phyloP scores from a whole-genome alignment of 2,888 invertebrate genomes.

The Limnephilus lunatus region DNA sequence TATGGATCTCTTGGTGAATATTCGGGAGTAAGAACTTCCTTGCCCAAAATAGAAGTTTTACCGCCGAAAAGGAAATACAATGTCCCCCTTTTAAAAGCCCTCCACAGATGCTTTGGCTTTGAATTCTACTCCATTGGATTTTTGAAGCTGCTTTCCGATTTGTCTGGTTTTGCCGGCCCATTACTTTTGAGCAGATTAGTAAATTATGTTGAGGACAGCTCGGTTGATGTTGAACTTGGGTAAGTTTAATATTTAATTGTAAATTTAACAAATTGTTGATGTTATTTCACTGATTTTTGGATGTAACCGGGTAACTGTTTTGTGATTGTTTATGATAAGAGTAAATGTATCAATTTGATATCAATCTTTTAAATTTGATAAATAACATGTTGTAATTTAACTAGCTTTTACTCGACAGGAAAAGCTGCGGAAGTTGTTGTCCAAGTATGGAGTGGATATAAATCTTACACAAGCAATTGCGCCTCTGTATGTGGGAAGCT shows the following conservation, averaged over 20 bases:
- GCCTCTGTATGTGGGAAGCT: too few relatives aligned
- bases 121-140: conserved; percentile 92
- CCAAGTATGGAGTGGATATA: too few relatives aligned
- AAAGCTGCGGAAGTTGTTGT: too few relatives aligned
- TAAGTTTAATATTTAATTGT: conserved; percentile 70
- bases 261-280: not conserved
- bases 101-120: conserved; percentile 86
- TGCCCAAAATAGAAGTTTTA: conserved; percentile 59
- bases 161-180: conserved; percentile 92
- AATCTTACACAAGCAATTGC: too few relatives aligned
- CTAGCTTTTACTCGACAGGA: too few relatives aligned
- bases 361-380: not conserved
- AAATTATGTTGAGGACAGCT: conserved; percentile 84
- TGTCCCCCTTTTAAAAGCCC: conserved; percentile 80
- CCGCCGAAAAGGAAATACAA: conserved; percentile 69
- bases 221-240: conserved; percentile 82
- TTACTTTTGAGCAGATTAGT: conserved; percentile 90
- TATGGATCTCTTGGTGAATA: conserved; percentile 71
- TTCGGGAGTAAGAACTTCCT: conserved; percentile 49
- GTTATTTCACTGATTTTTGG: not conserved
- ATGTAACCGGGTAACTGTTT: not conserved
- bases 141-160: conserved; percentile 89
- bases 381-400: too few relatives aligned
- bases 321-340: not conserved
- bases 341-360: not conserved